Base-by-base conservation (phyloP, 2,797 vertebrate species). In the Acanthis flammea region DNA sequence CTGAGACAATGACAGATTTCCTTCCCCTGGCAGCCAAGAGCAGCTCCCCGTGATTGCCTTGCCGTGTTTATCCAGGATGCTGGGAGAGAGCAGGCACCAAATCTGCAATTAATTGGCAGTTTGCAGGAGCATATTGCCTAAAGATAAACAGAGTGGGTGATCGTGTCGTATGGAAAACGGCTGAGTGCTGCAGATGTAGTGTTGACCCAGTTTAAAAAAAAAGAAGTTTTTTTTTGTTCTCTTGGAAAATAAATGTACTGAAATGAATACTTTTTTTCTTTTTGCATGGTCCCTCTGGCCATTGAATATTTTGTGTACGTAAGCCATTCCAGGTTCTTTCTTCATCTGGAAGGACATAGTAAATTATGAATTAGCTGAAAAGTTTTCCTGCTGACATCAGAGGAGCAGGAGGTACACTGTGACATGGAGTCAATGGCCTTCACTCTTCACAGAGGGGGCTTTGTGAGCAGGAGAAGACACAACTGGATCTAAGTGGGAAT, bases 151-250 rank as follows among this genome's bases (percentile, higher is more conserved):
- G 89, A 51, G 96, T 93, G 94, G 97, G 97, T 95, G 95, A 94
- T 89, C 42, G 47, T 85, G 94, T 90, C 90, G 58, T 94, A 84
- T 87, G 86, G 31, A 91, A 97, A 98, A 96, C 47, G 96, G 97
- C 98, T 97, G 97, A 98, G 97, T 85, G 91, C 97, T 97, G 98
- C 97, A 97, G 97, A 97, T 91, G 97, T 54, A 96, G 88, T 27
- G 41, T 9, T 98, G 98, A 97, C 98, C 97, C 97, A 98, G 85
- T 98, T 98, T 42, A 72, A 86, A 95, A 95, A 95, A 60, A 41
- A 37, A 30, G 2, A 6, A 30, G 5, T 91, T 95, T 60, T 57
- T 57, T 94, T 92, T 95, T 92, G 94, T 97, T 97, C 95, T 96
- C 65, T 82, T 93, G 73, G 90, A 94, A 97, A 97, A 98, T 93